Evolutionary conservation across 2,113 vertebrate species (phyloP).

Genomic region (Marcusenius ussheri): DNA sequence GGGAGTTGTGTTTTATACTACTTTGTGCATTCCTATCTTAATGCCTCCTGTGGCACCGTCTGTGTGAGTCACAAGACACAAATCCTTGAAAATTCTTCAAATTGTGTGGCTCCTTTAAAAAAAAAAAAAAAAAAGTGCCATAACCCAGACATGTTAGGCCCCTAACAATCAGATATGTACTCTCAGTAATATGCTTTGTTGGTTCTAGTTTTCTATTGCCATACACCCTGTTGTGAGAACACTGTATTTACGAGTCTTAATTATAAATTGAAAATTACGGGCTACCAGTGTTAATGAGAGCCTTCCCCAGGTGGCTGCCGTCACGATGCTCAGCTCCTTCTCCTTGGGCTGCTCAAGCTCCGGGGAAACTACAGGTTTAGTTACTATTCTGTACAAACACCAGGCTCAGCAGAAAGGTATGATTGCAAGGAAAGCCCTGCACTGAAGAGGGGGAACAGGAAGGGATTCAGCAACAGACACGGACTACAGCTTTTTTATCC

Average conservation of each 20-base stretch:
- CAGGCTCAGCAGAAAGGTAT: background rate
- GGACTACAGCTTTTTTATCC: too few relatives aligned
- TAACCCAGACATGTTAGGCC: background rate
- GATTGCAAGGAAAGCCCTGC: background rate
- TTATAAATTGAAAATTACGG: background rate
- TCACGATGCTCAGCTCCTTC: background rate
- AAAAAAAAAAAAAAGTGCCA: background rate
- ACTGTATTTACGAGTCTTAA: background rate
- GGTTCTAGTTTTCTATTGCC: background rate
- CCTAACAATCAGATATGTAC: background rate
- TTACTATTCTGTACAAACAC: background rate
- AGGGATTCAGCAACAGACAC: background rate
- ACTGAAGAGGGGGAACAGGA: background rate
- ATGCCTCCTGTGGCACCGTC: background rate
- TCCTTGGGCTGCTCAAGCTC: background rate
- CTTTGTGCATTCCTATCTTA: background rate
- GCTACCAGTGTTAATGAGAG: background rate
- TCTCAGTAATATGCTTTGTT: background rate
- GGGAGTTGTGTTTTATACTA: background rate
- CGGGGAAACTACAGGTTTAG: background rate
- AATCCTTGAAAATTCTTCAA: background rate
- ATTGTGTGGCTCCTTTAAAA: background rate
- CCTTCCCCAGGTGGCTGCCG: background rate
- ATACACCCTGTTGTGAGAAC: background rate
- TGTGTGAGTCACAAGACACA: background rate